Base-by-base conservation (phyloP, 2,888 invertebrate genomes). In the Steinernema scapterisci region DNA sequence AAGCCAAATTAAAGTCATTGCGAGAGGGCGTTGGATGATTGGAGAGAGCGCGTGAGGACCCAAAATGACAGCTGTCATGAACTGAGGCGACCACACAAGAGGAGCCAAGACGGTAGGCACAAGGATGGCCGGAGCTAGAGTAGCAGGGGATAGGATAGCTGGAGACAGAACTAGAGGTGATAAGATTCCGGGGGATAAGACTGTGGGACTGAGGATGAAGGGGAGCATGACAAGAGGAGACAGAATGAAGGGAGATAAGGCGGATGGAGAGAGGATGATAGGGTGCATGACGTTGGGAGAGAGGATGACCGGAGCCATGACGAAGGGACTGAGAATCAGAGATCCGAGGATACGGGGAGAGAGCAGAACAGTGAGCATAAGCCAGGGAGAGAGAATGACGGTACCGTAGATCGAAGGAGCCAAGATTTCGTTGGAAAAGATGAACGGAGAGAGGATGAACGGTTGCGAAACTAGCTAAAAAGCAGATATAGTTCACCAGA, bases 351-450 rank as follows among this genome's bases (percentile, higher is more conserved):
- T 71, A 54, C 80, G 79, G 27, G 81, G 81, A 31, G 75, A 73
- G 9, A 81, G 71, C n/a, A 82, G 76, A 21, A 81, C 80, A 1
- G 81, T 78, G 9, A 80, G 78, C 27, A 82, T 80, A 0, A 78
- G 56, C 80, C 77, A 77, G 3, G 78, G 77, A 1, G 79, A 76
- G 21, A 78, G 75, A 31, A 81, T 77, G 73, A 78, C 52, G 48
- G 75, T n/a, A 38, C 44, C 43, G n/a, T 9, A 23, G 7, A 74
- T 16, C 13, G 48, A 9, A 1, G 48, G 48, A 13, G 13, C 48
- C 13, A 7, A 5, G 13, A 48, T 48, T 3, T 2, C 16, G 5
- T 5, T 5, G 16, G 45, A 44, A 44, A 44, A 16, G 45, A 44
- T 44, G 9, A 44, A 7, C 45, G 45, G 45, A 16, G 45, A 44